A percentile compares a stretch with the other conserved stretches of the same genome.
phyloP scores from a whole-genome alignment of 2,888 invertebrate species.

The Willowsia nigromaculata region DNA sequence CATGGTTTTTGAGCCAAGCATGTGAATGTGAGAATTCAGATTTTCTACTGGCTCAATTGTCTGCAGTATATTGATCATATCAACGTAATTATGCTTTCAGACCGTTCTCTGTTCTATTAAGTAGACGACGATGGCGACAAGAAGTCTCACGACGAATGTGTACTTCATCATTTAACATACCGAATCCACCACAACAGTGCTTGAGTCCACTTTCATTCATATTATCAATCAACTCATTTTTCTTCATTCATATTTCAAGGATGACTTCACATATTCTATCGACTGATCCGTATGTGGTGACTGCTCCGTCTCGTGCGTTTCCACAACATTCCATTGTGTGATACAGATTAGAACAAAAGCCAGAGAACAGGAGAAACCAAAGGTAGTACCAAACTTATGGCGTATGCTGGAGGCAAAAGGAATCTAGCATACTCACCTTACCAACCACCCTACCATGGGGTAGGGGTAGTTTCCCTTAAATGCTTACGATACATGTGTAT shows the following conservation, averaged over 20 bases:
- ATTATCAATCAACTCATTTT: neutral
- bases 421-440: too few relatives aligned
- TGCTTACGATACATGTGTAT: neutral
- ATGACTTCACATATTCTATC: slow-evolving; percentile 50
- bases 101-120: neutral
- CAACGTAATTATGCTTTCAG: neutral
- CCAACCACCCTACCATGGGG: too few relatives aligned
- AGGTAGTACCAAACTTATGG: neutral
- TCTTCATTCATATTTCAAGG: slow-evolving; percentile 44
- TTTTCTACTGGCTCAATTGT: too few relatives aligned
- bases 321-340: slow-evolving; percentile 34
- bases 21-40: neutral
- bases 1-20: neutral
- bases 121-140: slow-evolving; percentile 6
- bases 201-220: neutral
- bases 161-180: neutral
- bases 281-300: slow-evolving; percentile 35
- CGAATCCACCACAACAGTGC: too few relatives aligned
- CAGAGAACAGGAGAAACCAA: neutral
- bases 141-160: neutral
- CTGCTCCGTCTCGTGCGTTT: slow-evolving; percentile 26
- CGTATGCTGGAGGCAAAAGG: neutral
- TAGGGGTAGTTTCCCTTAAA: neutral
- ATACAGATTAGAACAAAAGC: neutral
- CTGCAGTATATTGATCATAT: slow-evolving; percentile 24